A percentile compares a stretch with the other conserved stretches of the same genome.
Evolutionary conservation across 1,140 invertebrate species (phyloP).

Genomic region (Triops cancriformis): DNA sequence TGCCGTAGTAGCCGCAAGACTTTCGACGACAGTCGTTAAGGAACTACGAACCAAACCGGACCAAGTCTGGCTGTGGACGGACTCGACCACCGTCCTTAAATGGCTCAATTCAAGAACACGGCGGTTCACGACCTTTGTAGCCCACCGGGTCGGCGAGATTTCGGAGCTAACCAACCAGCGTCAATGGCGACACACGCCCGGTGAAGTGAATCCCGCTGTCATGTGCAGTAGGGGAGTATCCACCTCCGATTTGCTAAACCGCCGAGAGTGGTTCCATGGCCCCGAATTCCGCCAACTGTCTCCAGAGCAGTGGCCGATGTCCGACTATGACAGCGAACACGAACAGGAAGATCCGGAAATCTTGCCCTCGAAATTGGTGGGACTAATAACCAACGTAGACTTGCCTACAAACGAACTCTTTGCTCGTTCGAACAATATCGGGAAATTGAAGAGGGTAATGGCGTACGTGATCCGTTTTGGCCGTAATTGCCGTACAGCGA

Average conservation of each 20-base stretch:
- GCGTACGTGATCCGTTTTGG: too few relatives aligned
- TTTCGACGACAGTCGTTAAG: slow-evolving; percentile 28
- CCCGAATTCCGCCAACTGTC: neutral
- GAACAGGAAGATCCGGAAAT: neutral
- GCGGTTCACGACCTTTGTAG: slow-evolving; percentile 26
- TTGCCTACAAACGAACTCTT: too few relatives aligned
- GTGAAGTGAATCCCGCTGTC: slow-evolving; percentile 27
- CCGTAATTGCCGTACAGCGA: too few relatives aligned
- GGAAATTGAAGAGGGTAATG: too few relatives aligned
- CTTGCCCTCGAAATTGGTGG: too few relatives aligned
- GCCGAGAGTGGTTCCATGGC: neutral
- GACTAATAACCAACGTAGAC: too few relatives aligned
- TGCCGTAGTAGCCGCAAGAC: slow-evolving; percentile 35
- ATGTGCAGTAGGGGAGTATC: slow-evolving; percentile 23
- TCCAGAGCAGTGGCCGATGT: neutral
- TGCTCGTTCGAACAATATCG: too few relatives aligned
- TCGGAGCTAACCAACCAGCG: neutral
- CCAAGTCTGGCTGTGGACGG: neutral
- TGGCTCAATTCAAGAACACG: slow-evolving; percentile 23
- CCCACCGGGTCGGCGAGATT: slow-evolving; percentile 27
- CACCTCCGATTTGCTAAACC: neutral
- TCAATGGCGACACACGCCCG: slow-evolving; percentile 27
- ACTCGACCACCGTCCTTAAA: slow-evolving; percentile 27
- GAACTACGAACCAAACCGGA: slow-evolving; percentile 20
- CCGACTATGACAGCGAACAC: neutral